Base-by-base conservation (phyloP, 1,140 invertebrate species). In the Drosophila paulistorum region DNA sequence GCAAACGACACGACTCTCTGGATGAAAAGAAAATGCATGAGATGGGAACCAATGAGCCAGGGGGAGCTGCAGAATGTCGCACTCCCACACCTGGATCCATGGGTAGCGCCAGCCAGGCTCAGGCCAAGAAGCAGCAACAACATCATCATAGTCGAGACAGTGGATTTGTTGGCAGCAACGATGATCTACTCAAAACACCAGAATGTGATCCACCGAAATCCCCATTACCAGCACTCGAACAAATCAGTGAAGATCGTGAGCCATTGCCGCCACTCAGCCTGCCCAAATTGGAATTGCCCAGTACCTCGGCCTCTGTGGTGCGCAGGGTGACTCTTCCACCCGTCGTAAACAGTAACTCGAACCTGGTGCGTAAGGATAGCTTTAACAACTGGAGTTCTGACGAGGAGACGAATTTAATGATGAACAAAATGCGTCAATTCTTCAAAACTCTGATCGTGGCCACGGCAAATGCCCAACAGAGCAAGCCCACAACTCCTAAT, bases 331-430 rank as follows among this genome's bases (percentile, higher is more conserved):
- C 66, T 17, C 17, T 90, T 62, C 92, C 92, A 68, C 92, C 93
- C 65, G 93, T 94, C 82, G 93, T 94, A 82, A 82, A 92, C 60
- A 94, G 93, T 90, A 91, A 92, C 65, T 94, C 74, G 20, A 90
- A 83, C 55, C 65, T 91, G 67, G 90, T 91, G 62, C 93, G 97
- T 33, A 97, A 97, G 91, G 97, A 98, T 90, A 97, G 96, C 85
- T 98, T 98, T 92, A 97, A 97, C 86, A 97, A 97, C 81, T 98
- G 97, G 97, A 97, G 96, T 51, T 97, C 97, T 0, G 97, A 98
- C 86, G 97, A 98, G 90, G 97, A 98, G 92, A 98, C 97, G 1
- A 98, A 98, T 91, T 92, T 98, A 7, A 98, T 98, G 97, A 98
- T 98, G 97, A 96, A 95, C 9, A 98, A 97, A 93, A 97, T 98